These are phyloP conservation scores for Amphiprion percula DNA, from an alignment of 2,113 vertebrate genomes.

Conservation along the genomic window DNA sequence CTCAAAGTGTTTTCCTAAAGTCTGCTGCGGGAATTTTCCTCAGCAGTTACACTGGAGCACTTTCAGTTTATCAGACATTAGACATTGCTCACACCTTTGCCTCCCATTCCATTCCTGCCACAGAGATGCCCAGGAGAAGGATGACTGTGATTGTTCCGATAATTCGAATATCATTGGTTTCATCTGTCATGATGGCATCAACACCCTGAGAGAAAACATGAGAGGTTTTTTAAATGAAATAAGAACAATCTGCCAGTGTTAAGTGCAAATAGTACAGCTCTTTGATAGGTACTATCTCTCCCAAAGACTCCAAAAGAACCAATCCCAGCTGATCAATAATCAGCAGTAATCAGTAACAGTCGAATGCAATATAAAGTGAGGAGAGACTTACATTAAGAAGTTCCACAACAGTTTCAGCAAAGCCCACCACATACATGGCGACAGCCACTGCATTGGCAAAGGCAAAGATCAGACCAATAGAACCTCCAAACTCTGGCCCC, in stretches of 20 bases:
- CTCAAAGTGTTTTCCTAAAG: too few species aligned
- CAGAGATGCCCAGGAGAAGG: slow-evolving; percentile 93
- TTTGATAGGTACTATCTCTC: too few species aligned
- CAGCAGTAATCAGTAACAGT: neutral
- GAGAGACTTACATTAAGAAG: slow-evolving; percentile 88
- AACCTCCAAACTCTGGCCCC: slow-evolving; percentile 97
- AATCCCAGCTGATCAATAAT: neutral
- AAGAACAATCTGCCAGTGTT: neutral
- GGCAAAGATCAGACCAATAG: slow-evolving; percentile 97
- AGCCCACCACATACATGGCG: slow-evolving; percentile 99
- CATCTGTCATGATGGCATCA: slow-evolving; percentile 90
- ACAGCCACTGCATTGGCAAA: slow-evolving; percentile 99
- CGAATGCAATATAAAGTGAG: neutral
- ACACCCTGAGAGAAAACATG: slow-evolving; percentile 80
- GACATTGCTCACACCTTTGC: slow-evolving; percentile 88
- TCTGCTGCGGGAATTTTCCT: neutral
- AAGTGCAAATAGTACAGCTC: too few species aligned
- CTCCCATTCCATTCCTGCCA: slow-evolving; percentile 99
- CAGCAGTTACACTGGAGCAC: too few species aligned
- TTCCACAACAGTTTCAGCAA: slow-evolving; percentile 95
- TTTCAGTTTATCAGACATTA: neutral
- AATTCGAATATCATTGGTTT: slow-evolving; percentile 93
- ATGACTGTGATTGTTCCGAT: slow-evolving; percentile 96
- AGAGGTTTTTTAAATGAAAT: neutral
- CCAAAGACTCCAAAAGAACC: neutral